These are phyloP conservation scores for Rhagonycha lutea DNA, from an alignment of 2,888 invertebrate species.

Conservation along the genomic window DNA sequence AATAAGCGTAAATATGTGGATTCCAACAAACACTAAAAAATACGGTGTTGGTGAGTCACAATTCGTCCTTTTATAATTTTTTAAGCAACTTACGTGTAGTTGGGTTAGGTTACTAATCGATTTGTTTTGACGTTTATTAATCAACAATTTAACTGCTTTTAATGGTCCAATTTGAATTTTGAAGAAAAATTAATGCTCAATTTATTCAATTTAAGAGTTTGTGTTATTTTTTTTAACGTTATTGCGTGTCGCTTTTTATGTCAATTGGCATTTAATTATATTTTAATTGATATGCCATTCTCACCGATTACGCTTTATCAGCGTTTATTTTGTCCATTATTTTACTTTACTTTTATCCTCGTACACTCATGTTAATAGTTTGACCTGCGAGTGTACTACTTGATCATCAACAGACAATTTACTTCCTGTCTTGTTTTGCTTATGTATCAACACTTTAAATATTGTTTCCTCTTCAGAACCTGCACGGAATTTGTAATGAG, in stretches of 20 bases:
- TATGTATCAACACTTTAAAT: conserved; percentile 42
- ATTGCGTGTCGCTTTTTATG: background rate
- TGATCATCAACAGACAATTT: conserved; percentile 43
- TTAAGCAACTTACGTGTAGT: conserved; percentile 1
- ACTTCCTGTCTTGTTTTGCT: conserved; percentile 42
- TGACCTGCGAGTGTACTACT: conserved; percentile 32
- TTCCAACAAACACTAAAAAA: conserved; percentile 73
- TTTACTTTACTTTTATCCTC: background rate
- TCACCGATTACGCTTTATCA: background rate
- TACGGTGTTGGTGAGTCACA: conserved; percentile 72
- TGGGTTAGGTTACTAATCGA: conserved; percentile 30
- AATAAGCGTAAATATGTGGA: conserved; percentile 64
- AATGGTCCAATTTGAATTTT: background rate
- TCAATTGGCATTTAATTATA: background rate
- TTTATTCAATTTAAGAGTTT: background rate
- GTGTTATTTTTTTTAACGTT: background rate
- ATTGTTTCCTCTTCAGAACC: conserved; percentile 49
- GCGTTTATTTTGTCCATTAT: background rate
- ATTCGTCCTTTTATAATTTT: conserved; percentile 11
- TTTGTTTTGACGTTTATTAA: conserved; percentile 20
- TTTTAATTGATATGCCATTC: background rate
- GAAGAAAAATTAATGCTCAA: background rate
- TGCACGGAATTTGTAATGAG: conserved; percentile 50
- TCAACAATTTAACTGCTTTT: background rate
- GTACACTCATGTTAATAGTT: conserved; percentile 7